Percentiles rank a stretch among this genome's conserved stretches.
Conservation (phyloP, 2,888 invertebrate species). For the Seira sanloemensis region DNA sequence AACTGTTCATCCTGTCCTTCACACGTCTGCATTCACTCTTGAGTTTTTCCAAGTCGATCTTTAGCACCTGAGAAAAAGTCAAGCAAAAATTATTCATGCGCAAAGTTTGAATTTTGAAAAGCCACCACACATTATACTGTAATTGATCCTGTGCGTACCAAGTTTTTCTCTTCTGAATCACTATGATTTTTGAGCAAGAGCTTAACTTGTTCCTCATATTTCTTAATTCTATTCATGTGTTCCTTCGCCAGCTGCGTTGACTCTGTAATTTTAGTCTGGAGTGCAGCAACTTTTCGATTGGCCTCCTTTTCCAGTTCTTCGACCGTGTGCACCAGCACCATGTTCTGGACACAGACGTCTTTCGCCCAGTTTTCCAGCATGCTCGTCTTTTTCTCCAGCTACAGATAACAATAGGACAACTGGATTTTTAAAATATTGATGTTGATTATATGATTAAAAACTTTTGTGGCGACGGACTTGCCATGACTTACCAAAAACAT, state of each 20-base stretch:
- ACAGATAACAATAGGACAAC: not conserved
- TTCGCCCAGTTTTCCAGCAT: constrained; percentile 72
- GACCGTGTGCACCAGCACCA: constrained; percentile 81
- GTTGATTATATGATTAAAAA: constrained; percentile 12
- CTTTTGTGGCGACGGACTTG: no score
- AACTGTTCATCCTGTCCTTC: constrained; percentile 61
- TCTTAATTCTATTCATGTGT: constrained; percentile 69
- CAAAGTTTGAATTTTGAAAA: no score
- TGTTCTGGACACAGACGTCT: constrained; percentile 78
- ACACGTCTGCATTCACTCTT: constrained; percentile 69
- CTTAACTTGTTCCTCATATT: constrained; percentile 71
- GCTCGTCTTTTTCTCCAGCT: constrained; percentile 68
- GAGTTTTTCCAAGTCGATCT: constrained; percentile 71
- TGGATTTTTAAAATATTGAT: constrained; percentile 2
- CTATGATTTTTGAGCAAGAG: constrained; percentile 61
- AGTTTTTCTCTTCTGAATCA: constrained; percentile 57
- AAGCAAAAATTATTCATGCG: constrained; percentile 26
- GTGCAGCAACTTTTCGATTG: constrained; percentile 78
- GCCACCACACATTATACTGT: no score
- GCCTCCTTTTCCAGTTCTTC: constrained; percentile 83
- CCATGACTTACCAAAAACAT: constrained; percentile 38
- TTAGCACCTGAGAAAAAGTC: constrained; percentile 45
- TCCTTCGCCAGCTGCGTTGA: constrained; percentile 75
- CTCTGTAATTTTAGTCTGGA: constrained; percentile 79
- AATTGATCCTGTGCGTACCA: constrained; percentile 56